Base-by-base conservation (phyloP, 2,113 vertebrate species). In the Triplophysa siluroides region DNA sequence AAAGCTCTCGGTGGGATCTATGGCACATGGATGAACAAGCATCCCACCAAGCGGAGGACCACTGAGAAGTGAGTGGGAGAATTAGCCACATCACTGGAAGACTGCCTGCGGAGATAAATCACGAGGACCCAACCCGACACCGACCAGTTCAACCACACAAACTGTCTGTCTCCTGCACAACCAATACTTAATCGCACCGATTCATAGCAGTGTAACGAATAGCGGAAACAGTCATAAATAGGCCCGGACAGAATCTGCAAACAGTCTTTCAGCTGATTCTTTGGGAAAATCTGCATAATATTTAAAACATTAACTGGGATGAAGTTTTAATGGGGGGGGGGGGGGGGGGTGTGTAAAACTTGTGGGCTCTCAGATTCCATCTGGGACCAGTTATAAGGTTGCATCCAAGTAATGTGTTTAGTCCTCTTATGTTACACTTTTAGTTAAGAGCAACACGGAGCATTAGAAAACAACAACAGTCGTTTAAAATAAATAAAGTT, bases 61-160 rank as follows among this genome's bases (percentile, higher is more conserved):
- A 83, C 82, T 77, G 75, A 66, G 76, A 71, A 63, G 67, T 78
- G 41, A 66, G 68, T 65, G 38, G 67, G 70, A 61, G 81, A 66
- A 16, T 9, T 10, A 77, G 38, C 38, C 56, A 76, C 54, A 43
- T 68, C 72, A 64, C 63, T 38, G 66, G 54, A 73, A 67, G 24
- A 74, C 50, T 77, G 54, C 33, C 41, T 38, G 33, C 13, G 69
- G 23, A 69, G 47, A 80, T 73, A 76, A 19, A 83, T 79, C 64
- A 76, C 33, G 9, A n/a, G n/a, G 12, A n/a, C n/a, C n/a, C 54
- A 19, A 58, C 8, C 7, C 54, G 54, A 58, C 19, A 8, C n/a
- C 19, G 16, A n/a, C 19, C 54, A 58, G 14, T 52, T 16, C 50
- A 52, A 52, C 4, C 16, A 52, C 69, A 72, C 26, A 72, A 58